Base-by-base conservation (phyloP, 2,113 vertebrate genomes). In the Asarcornis scutulata region DNA sequence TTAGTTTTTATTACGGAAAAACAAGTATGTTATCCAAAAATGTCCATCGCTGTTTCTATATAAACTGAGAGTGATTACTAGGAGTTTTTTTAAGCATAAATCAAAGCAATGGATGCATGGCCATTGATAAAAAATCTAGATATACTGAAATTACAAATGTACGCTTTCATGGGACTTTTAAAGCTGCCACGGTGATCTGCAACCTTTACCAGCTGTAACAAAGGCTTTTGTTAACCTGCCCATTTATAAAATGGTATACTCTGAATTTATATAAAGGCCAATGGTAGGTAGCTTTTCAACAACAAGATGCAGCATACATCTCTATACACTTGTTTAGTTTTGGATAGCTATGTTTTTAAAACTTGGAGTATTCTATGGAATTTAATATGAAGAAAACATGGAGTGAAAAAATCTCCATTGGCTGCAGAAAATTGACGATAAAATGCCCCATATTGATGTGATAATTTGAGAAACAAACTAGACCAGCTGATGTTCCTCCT, bases 11-110 rank as follows among this genome's bases (percentile, higher is more conserved):
- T 86, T 88, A 18, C 68, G 29, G 29, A 76, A 94, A 78, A 87
- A 40, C 34, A 73, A 96, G 22, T 76, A 34, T 69, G 32, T 92
- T 96, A 94, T 94, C 92, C 89, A 60, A 78, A 95, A 95, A 80
- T 53, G 21, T 81, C 53, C 53, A 56, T 88, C 64, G 52, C 7
- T 1, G 9, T 89, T 96, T 73, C 40, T 27, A 0, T 83, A 77
- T 89, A 78, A 79, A 84, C 79, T 64, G 77, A 74, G 32, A 80
- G 59, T 75, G 59, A 81, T 91, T 96, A 42, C 80, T 38, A 17
- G 38, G 36, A 75, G 17, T 1, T 21, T 84, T 85, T 75, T 75
- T 13, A 64, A 69, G 36, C 23, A 34, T 56, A 69, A 93, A 83
- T 71, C 46, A 93, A 88, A 97, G 50, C 21, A 76, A 25, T 4